These are phyloP conservation scores for Polydrusus tereticollis DNA, from an alignment of 2,888 invertebrate genomes.

Conservation along the genomic window DNA sequence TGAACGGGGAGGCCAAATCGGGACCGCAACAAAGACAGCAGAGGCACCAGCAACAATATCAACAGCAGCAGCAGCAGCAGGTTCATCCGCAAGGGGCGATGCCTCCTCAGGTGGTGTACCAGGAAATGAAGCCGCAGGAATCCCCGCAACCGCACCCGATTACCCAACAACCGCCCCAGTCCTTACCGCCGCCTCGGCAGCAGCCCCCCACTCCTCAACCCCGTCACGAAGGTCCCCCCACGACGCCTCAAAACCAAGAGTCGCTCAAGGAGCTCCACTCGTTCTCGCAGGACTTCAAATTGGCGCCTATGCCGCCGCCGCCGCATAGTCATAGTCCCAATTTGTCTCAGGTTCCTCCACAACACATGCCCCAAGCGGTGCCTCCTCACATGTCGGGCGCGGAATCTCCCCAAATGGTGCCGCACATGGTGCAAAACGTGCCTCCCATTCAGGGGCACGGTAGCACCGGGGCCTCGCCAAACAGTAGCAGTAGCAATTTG, in stretches of 20 bases:
- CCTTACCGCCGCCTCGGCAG: constrained; percentile 21
- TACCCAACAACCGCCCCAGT: constrained; percentile 23
- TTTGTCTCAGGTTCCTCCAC: background rate
- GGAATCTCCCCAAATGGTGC: constrained; percentile 1
- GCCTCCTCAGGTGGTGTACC: constrained; percentile 36
- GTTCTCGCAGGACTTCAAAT: constrained; percentile 85
- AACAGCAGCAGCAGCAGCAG: constrained; percentile 49
- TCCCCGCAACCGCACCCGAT: constrained; percentile 26
- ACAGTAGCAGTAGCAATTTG: constrained; percentile 54
- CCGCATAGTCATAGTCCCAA: constrained; percentile 9
- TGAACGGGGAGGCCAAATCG: constrained; percentile 61
- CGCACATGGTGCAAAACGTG: constrained; percentile 1
- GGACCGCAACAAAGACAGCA: constrained; percentile 52
- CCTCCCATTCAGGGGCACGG: constrained; percentile 18
- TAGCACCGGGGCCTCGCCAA: constrained; percentile 37
- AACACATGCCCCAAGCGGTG: constrained; percentile 1
- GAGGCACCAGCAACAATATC: constrained; percentile 56
- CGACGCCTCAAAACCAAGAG: constrained; percentile 52
- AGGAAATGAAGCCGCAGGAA: constrained; percentile 48
- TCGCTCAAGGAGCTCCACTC: constrained; percentile 77
- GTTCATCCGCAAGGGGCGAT: constrained; percentile 49
- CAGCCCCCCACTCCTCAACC: constrained; percentile 42
- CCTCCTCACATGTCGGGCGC: constrained; percentile 16
- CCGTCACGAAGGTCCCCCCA: constrained; percentile 36
- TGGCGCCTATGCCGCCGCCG: constrained; percentile 62